A percentile compares a stretch with the other conserved stretches of the same genome.
Conservation (phyloP, 1,140 invertebrate species). For the Venustaconcha ellipsiformis region DNA sequence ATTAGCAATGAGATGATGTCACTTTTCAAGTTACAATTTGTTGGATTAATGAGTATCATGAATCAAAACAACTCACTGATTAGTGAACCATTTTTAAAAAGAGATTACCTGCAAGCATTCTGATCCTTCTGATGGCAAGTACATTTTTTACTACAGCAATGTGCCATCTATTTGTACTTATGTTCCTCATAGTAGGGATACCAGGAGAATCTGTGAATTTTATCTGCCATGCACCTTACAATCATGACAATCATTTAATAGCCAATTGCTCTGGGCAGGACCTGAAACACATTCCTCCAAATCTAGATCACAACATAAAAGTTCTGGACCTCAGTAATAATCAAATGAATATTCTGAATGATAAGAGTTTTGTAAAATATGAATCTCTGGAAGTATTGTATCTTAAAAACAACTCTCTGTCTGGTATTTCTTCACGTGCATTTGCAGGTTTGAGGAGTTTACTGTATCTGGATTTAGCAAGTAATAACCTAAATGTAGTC, state of each 20-base stretch:
- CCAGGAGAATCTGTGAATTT: too few species aligned
- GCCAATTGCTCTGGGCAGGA: constrained; percentile 52
- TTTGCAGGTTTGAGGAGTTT: constrained; percentile 48
- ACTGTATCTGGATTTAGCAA: constrained; percentile 53
- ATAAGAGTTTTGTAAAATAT: constrained; percentile 48
- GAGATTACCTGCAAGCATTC: too few species aligned
- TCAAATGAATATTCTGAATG: constrained; percentile 37
- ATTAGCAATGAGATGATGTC: too few species aligned
- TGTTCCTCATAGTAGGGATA: too few species aligned
- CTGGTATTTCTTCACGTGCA: constrained; percentile 39
- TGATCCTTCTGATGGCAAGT: too few species aligned
- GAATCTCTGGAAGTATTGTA: constrained; percentile 45
- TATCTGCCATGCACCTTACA: too few species aligned
- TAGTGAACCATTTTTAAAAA: too few species aligned
- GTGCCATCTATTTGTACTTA: too few species aligned
- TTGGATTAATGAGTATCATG: too few species aligned
- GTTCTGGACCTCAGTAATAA: constrained; percentile 55
- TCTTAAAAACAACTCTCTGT: constrained; percentile 53
- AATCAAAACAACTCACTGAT: too few species aligned
- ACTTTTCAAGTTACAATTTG: too few species aligned
- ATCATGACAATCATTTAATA: not conserved
- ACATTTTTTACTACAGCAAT: too few species aligned
- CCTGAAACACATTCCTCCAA: constrained; percentile 43
- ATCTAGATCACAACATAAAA: constrained; percentile 47
- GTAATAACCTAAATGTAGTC: constrained; percentile 46